Conservation (phyloP, 2,888 invertebrate genomes). For the Parnassius orleans region DNA sequence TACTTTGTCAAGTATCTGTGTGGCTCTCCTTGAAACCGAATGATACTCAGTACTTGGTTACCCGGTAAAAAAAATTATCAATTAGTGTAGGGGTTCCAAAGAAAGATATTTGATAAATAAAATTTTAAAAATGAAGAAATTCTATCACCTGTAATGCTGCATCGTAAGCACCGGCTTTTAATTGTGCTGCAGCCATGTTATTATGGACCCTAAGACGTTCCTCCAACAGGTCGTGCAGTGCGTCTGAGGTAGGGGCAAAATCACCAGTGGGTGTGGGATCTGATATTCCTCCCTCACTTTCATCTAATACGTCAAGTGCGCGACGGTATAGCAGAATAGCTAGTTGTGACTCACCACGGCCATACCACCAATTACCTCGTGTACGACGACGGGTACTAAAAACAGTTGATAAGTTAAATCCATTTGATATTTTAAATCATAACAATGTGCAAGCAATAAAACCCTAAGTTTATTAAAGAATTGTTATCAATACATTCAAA, state of each 20-base stretch:
- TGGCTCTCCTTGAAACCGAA: too few species aligned
- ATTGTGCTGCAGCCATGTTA: constrained; percentile 95
- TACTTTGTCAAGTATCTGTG: too few species aligned
- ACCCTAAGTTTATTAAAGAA: too few species aligned
- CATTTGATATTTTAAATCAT: too few species aligned
- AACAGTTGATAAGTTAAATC: not conserved
- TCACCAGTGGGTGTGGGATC: constrained; percentile 77
- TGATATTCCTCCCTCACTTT: constrained; percentile 84
- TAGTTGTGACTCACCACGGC: constrained; percentile 87
- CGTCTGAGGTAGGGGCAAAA: constrained; percentile 51
- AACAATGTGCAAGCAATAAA: too few species aligned
- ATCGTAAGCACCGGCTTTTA: constrained; percentile 92
- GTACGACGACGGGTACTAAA: constrained; percentile 80
- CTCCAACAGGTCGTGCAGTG: constrained; percentile 82
- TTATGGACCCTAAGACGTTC: constrained; percentile 92
- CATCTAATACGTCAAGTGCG: constrained; percentile 90
- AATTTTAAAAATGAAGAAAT: not conserved
- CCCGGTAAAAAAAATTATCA: too few species aligned
- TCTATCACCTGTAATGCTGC: constrained; percentile 85
- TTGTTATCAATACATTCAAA: too few species aligned
- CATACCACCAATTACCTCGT: constrained; percentile 95
- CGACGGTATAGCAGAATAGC: constrained; percentile 94
- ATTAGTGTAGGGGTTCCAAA: too few species aligned
- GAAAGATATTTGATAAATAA: too few species aligned
- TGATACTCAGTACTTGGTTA: too few species aligned